phyloP scores from a whole-genome alignment of 2,888 invertebrate species.

The Polylopha cassiicola region DNA sequence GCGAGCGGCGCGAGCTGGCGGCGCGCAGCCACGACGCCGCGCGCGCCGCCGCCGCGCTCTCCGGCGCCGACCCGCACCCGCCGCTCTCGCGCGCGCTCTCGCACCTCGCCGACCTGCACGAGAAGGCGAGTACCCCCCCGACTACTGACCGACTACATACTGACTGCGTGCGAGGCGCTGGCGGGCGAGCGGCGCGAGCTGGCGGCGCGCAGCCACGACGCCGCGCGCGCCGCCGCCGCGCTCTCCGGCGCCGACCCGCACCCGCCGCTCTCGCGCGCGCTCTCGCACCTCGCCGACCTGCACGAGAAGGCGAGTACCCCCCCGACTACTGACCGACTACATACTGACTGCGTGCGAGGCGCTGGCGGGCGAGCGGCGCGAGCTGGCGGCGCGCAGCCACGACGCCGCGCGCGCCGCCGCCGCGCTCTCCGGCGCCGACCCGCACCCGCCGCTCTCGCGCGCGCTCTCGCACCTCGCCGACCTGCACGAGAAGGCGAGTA shows the following conservation, averaged over 20 bases:
- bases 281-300: conserved; percentile 91
- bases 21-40: conserved; percentile 90
- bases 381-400: conserved; percentile 87
- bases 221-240: conserved; percentile 92
- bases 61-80: conserved; percentile 94
- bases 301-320: conserved; percentile 77
- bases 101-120: conserved; percentile 90
- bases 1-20: conserved; percentile 95
- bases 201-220: conserved; percentile 90
- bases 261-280: conserved; percentile 88
- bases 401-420: conserved; percentile 94
- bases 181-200: conserved; percentile 84
- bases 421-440: conserved; percentile 94
- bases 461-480: conserved; percentile 83
- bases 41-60: conserved; percentile 90
- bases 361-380: conserved; percentile 90
- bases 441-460: conserved; percentile 91
- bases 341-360: no score
- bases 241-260: conserved; percentile 94
- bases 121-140: conserved; percentile 86
- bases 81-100: conserved; percentile 91
- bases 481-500: conserved; percentile 38
- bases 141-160: no score
- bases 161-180: no score
- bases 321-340: no score